Conservation (phyloP, 2,888 invertebrate genomes). For the Tetrapedia diversipes region DNA sequence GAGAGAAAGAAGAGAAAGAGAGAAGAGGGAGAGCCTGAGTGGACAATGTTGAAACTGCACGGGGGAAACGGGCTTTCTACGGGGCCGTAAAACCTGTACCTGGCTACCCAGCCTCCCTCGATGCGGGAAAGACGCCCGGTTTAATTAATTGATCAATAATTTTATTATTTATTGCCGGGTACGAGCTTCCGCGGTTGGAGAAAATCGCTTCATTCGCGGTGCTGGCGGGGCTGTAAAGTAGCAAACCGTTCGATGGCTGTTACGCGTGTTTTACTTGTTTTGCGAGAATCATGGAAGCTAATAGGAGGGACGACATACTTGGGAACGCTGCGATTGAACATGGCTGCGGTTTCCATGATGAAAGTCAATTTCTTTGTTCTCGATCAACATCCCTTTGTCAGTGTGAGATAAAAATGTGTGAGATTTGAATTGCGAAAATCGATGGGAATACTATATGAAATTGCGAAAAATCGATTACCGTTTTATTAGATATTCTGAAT, state of each 20-base stretch:
- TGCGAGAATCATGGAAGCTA: background rate
- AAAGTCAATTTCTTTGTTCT: constrained; percentile 10
- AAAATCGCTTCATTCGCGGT: constrained; percentile 28
- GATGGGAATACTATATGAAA: background rate
- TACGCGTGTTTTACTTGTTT: background rate
- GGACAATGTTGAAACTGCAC: constrained; percentile 36
- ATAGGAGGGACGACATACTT: background rate
- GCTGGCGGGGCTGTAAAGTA: background rate
- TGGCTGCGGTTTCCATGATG: background rate
- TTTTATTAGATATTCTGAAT: too few species aligned
- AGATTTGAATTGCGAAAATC: background rate
- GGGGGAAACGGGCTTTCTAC: constrained; percentile 26
- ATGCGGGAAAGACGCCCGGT: background rate
- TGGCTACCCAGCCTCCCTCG: too few species aligned
- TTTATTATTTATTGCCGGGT: constrained; percentile 43
- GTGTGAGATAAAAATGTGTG: too few species aligned
- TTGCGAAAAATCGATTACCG: too few species aligned
- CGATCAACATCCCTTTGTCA: background rate
- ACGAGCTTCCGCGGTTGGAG: constrained; percentile 31
- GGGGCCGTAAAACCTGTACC: constrained; percentile 37
- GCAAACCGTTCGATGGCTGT: background rate
- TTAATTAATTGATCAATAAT: constrained; percentile 54
- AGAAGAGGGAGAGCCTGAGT: constrained; percentile 13
- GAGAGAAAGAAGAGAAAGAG: too few species aligned
- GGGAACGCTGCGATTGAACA: background rate